Conservation (phyloP, 2,113 vertebrate species). For the Silurus glanis region DNA sequence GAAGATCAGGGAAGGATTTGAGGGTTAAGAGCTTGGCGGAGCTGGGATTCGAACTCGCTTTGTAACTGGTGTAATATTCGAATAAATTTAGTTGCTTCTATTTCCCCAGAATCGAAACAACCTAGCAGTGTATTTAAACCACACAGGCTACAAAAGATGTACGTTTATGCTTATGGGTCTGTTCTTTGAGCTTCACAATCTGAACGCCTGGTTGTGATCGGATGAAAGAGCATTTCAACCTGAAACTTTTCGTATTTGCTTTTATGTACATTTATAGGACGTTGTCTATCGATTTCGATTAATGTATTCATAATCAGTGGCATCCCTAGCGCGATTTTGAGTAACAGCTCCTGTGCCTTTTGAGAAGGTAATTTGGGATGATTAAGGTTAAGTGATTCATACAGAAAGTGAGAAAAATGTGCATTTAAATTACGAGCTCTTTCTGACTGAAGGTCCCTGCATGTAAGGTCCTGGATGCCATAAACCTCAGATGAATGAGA, state of each 20-base stretch:
- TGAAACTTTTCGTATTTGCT: background rate
- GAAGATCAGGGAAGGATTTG: too few species aligned
- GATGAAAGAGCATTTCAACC: background rate
- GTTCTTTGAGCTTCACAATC: background rate
- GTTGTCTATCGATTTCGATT: background rate
- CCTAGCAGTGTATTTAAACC: background rate
- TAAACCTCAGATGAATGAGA: constrained; percentile 43
- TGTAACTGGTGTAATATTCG: background rate
- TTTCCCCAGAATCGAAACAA: background rate
- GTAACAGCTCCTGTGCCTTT: background rate
- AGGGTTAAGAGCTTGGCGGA: too few species aligned
- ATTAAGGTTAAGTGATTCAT: background rate
- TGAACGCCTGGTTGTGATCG: background rate
- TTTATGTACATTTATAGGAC: background rate
- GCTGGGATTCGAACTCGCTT: background rate
- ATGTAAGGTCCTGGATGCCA: background rate
- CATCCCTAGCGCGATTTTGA: background rate
- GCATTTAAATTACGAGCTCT: background rate
- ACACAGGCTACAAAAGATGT: background rate
- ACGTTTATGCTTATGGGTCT: background rate
- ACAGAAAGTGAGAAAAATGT: background rate
- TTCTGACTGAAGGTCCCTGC: background rate
- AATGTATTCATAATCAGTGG: background rate
- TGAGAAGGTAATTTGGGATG: background rate
- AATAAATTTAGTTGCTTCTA: background rate